Conservation (phyloP, 2,797 vertebrate genomes). For the Balearica regulorum region DNA sequence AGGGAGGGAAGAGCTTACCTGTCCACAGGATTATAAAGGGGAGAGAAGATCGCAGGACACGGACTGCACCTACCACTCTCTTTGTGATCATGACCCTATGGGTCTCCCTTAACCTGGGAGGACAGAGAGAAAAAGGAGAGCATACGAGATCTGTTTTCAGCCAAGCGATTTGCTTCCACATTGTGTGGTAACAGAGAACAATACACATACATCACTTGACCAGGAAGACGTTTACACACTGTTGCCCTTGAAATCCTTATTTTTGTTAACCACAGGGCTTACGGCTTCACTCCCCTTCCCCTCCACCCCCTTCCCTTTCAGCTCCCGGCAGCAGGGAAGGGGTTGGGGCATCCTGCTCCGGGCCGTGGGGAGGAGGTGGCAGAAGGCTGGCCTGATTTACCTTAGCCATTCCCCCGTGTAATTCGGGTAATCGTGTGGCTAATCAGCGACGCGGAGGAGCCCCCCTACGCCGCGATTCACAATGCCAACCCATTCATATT, state of each 20-base stretch:
- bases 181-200: conserved; percentile 29
- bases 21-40: background rate
- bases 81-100: background rate
- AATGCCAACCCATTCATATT: conserved; percentile 93
- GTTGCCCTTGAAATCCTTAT: conserved; percentile 37
- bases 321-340: conserved; percentile 63
- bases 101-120: background rate
- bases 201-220: conserved; percentile 29
- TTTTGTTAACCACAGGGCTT: conserved; percentile 74
- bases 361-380: conserved; percentile 85
- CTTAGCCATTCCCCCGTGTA: conserved; percentile 89
- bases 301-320: conserved; percentile 55
- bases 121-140: background rate
- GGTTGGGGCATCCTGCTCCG: conserved; percentile 59
- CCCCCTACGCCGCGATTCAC: conserved; percentile 80
- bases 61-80: background rate
- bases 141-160: background rate
- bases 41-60: background rate
- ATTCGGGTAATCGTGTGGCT: conserved; percentile 98
- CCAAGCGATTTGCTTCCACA: conserved; percentile 20
- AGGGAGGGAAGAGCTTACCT: background rate
- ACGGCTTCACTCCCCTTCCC: conserved; percentile 66
- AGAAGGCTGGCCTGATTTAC: conserved; percentile 97
- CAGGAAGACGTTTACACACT: conserved; percentile 68
- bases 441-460: conserved; percentile 86